A percentile compares a stretch with the other conserved stretches of the same genome.
These are phyloP conservation scores for Pararge aegeria DNA, from an alignment of 1,140 invertebrate genomes.

Conservation along the genomic window DNA sequence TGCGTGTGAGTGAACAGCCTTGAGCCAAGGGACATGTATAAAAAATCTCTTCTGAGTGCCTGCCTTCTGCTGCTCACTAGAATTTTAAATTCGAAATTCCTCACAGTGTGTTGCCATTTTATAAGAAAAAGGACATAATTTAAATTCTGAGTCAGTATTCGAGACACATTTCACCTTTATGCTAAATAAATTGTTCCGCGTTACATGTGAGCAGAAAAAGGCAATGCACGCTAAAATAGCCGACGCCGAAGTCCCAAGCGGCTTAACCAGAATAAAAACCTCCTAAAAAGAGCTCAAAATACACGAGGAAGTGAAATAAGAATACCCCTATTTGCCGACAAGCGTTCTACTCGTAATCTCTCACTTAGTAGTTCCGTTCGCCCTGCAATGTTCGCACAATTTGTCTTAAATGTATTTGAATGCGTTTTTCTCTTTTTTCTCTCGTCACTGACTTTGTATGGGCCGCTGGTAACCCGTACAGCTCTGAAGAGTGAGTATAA, in stretches of 20 bases:
- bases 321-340: constrained; percentile 66
- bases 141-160: constrained; percentile 14
- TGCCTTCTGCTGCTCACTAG: constrained; percentile 52
- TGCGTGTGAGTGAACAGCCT: constrained; percentile 77
- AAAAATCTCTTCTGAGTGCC: constrained; percentile 31
- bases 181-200: constrained; percentile 19
- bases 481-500: constrained; percentile 80
- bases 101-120: not conserved
- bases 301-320: constrained; percentile 72
- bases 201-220: constrained; percentile 58
- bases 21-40: constrained; percentile 44
- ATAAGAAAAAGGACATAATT: not conserved
- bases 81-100: constrained; percentile 1
- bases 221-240: constrained; percentile 59
- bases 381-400: constrained; percentile 79
- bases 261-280: constrained; percentile 64
- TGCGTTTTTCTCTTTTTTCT: constrained; percentile 81
- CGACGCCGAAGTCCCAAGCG: constrained; percentile 59
- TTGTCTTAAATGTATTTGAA: constrained; percentile 81
- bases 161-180: constrained; percentile 13
- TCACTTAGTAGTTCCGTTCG: constrained; percentile 79
- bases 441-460: constrained; percentile 80
- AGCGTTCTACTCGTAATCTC: constrained; percentile 78
- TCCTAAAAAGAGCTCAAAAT: constrained; percentile 73
- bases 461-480: constrained; percentile 80